Conservation (phyloP, 1,140 invertebrate genomes). For the Manduca sexta region DNA sequence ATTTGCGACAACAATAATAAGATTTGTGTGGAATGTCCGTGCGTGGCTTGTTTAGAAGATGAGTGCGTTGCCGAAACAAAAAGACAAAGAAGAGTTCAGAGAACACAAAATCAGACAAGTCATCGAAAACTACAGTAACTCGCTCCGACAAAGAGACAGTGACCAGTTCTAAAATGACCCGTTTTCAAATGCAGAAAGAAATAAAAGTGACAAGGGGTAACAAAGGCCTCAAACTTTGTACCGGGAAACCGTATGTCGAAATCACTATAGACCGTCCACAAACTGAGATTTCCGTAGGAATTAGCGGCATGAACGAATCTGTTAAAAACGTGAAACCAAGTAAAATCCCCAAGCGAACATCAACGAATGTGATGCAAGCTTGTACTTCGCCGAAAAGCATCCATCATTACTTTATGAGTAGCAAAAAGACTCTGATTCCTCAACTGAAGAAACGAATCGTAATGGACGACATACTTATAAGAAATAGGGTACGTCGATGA, state of each 20-base stretch:
- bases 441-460: conserved; percentile 12
- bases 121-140: neutral
- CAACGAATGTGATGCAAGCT: neutral
- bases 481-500: conserved; percentile 5
- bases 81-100: neutral
- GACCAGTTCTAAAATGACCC: conserved; percentile 1
- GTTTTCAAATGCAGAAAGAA: neutral
- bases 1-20: neutral
- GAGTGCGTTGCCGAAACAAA: too few relatives aligned
- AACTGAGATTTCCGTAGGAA: conserved; percentile 25
- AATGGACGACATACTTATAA: conserved; percentile 28
- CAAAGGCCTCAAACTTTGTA: conserved; percentile 4
- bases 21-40: neutral
- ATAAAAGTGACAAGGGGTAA: conserved; percentile 1
- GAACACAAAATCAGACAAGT: neutral
- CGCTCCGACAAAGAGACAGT: neutral
- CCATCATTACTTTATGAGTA: neutral
- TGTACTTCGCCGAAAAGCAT: too few relatives aligned
- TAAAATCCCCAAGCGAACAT: conserved; percentile 34
- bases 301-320: conserved; percentile 10
- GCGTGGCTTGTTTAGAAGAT: neutral
- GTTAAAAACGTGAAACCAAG: conserved; percentile 27
- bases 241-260: conserved; percentile 19
- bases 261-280: conserved; percentile 32
- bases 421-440: conserved; percentile 18